These are phyloP conservation scores for Melanotaenia nigrans DNA, from an alignment of 2,797 vertebrate species.

Conservation along the genomic window DNA sequence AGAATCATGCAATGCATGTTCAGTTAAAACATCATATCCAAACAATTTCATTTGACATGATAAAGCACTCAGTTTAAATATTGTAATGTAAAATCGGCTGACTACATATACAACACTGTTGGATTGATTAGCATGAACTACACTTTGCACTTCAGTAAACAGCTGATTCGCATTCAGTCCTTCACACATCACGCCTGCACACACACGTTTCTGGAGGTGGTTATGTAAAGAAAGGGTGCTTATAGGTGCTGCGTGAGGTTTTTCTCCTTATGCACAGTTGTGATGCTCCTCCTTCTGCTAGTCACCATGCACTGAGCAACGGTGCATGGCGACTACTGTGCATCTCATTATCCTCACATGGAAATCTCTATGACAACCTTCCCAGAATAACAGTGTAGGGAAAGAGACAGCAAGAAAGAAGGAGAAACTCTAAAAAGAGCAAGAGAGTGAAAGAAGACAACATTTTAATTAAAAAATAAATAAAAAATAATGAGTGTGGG, in stretches of 20 bases:
- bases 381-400: slow-evolving; percentile 72
- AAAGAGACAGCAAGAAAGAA: slow-evolving; percentile 68
- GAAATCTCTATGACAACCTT: slow-evolving; percentile 88
- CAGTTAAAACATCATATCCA: neutral
- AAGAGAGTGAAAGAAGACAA: slow-evolving; percentile 60
- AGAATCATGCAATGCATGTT: neutral
- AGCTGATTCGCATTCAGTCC: slow-evolving; percentile 63
- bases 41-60: neutral
- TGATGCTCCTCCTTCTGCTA: slow-evolving; percentile 65
- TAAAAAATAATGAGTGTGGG: slow-evolving; percentile 27
- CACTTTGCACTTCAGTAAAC: slow-evolving; percentile 61
- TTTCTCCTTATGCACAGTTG: slow-evolving; percentile 67
- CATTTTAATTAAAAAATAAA: slow-evolving; percentile 28
- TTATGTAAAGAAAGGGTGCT: slow-evolving; percentile 71
- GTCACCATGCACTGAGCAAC: slow-evolving; percentile 51
- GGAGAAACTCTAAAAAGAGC: slow-evolving; percentile 63
- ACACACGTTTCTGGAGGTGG: slow-evolving; percentile 65
- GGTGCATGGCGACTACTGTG: slow-evolving; percentile 68
- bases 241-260: slow-evolving; percentile 65
- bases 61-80: slow-evolving; percentile 13
- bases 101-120: slow-evolving; percentile 33
- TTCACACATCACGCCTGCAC: slow-evolving; percentile 72
- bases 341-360: slow-evolving; percentile 81
- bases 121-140: slow-evolving; percentile 53
- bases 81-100: slow-evolving; percentile 33